A percentile compares a stretch with the other conserved stretches of the same genome.
phyloP scores from a whole-genome alignment of 2,797 vertebrate species.

The Setipinna tenuifilis region DNA sequence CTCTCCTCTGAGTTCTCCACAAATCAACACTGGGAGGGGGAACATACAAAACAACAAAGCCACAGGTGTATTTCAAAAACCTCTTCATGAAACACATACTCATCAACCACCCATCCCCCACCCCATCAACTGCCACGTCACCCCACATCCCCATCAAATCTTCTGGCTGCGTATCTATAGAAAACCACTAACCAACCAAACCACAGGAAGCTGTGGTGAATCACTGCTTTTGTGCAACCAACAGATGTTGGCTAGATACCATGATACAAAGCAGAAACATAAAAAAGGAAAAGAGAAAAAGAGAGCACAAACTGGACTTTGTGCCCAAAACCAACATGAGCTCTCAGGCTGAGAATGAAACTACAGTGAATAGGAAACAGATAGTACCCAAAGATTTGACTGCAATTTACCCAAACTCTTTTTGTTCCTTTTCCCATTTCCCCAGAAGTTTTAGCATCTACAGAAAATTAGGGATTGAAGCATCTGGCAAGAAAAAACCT shows the following conservation, averaged over 20 bases:
- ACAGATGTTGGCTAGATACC: conserved; percentile 20
- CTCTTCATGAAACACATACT: background rate
- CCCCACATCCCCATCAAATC: background rate
- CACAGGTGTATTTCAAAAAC: background rate
- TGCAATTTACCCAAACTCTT: background rate
- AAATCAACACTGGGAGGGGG: background rate
- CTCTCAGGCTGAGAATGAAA: background rate
- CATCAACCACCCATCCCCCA: background rate
- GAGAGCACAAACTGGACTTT: conserved; percentile 26
- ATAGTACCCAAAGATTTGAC: background rate
- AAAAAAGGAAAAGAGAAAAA: conserved; percentile 29
- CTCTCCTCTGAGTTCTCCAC: background rate
- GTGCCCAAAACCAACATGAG: conserved; percentile 28
- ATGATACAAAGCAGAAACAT: conserved; percentile 9
- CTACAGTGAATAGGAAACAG: background rate
- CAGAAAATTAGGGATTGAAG: background rate
- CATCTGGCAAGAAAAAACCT: background rate
- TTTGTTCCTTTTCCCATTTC: background rate
- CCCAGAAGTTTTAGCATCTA: background rate
- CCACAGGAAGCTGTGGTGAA: conserved; percentile 3
- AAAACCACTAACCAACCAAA: conserved; percentile 10
- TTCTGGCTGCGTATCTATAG: background rate
- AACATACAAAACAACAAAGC: background rate
- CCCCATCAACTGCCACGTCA: background rate
- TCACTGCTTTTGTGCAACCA: conserved; percentile 17